A percentile compares a stretch with the other conserved stretches of the same genome.
Evolutionary conservation across 2,797 vertebrate genomes (phyloP).

Genomic region (Lycodopsis pacificus): DNA sequence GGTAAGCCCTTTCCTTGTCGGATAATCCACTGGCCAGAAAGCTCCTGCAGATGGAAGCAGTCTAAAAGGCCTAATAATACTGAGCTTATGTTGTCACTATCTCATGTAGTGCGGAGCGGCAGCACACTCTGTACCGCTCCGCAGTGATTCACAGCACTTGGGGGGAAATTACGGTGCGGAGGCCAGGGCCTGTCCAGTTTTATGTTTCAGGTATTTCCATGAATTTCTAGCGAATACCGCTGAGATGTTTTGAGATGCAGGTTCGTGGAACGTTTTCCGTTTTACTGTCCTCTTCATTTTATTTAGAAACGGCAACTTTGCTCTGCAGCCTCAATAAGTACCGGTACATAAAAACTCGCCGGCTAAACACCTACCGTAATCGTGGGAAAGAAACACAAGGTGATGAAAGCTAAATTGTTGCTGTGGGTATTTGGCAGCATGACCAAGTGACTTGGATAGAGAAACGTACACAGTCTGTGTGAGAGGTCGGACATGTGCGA

Average conservation of each 20-base stretch:
- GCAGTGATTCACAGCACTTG: slow-evolving; percentile 66
- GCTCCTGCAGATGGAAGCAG: slow-evolving; percentile 85
- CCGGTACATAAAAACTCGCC: background rate
- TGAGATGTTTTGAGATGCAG: slow-evolving; percentile 22
- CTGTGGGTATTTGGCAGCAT: slow-evolving; percentile 38
- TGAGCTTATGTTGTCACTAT: slow-evolving; percentile 86
- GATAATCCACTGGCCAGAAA: slow-evolving; percentile 85
- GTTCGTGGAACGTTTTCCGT: slow-evolving; percentile 27
- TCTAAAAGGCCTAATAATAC: slow-evolving; percentile 85
- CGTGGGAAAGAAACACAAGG: slow-evolving; percentile 32
- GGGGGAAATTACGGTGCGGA: slow-evolving; percentile 59
- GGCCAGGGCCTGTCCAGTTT: slow-evolving; percentile 48
- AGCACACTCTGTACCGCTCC: slow-evolving; percentile 64
- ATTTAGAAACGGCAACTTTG: slow-evolving; percentile 15
- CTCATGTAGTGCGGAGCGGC: slow-evolving; percentile 75
- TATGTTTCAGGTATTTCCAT: slow-evolving; percentile 50
- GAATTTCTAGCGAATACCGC: slow-evolving; percentile 7
- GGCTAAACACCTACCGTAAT: slow-evolving; percentile 9
- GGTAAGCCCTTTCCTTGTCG: slow-evolving; percentile 84
- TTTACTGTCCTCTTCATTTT: slow-evolving; percentile 16
- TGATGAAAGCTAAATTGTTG: slow-evolving; percentile 39
- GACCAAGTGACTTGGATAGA: slow-evolving; percentile 56
- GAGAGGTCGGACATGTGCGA: slow-evolving; percentile 44
- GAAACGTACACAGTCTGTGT: slow-evolving; percentile 43
- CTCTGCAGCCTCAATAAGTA: slow-evolving; percentile 2